Percentiles rank a stretch among this genome's conserved stretches.
Evolutionary conservation across 2,888 invertebrate species (phyloP).

Genomic region (Flexamia atlantica): DNA sequence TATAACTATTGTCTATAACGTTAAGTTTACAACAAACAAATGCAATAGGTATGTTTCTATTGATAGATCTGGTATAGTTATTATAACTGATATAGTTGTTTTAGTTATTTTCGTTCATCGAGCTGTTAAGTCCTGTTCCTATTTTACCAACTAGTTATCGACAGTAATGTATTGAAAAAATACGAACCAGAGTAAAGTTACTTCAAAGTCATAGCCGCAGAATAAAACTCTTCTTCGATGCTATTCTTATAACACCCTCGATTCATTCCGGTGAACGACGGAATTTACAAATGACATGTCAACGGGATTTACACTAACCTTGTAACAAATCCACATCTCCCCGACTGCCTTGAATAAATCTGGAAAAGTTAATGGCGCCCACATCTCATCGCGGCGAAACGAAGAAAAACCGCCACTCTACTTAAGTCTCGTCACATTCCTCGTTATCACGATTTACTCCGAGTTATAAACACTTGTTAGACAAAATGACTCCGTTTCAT

Average conservation of each 20-base stretch:
- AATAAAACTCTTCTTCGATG: neutral
- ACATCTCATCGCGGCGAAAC: slow-evolving; percentile 21
- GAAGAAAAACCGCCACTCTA: slow-evolving; percentile 40
- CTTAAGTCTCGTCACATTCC: slow-evolving; percentile 33
- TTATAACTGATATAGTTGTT: no score
- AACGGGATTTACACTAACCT: slow-evolving; percentile 13
- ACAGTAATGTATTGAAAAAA: no score
- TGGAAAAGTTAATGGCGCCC: slow-evolving; percentile 34
- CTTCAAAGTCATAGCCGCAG: neutral
- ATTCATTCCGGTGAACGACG: neutral
- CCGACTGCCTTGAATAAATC: slow-evolving; percentile 22
- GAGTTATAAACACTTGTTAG: slow-evolving; percentile 52
- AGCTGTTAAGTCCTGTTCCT: no score
- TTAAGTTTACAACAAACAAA: no score
- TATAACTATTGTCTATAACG: no score
- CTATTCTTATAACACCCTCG: slow-evolving; percentile 35
- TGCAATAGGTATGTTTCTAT: no score
- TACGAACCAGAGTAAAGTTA: no score
- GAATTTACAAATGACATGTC: slow-evolving; percentile 27
- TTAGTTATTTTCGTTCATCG: no score
- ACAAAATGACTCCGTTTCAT: slow-evolving; percentile 20
- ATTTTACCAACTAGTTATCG: no score
- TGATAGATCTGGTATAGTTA: no score
- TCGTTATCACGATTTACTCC: slow-evolving; percentile 42
- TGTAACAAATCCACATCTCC: slow-evolving; percentile 23